A percentile compares a stretch with the other conserved stretches of the same genome.
phyloP scores from a whole-genome alignment of 2,888 invertebrate species.

The Sphaerophoria taeniata region DNA sequence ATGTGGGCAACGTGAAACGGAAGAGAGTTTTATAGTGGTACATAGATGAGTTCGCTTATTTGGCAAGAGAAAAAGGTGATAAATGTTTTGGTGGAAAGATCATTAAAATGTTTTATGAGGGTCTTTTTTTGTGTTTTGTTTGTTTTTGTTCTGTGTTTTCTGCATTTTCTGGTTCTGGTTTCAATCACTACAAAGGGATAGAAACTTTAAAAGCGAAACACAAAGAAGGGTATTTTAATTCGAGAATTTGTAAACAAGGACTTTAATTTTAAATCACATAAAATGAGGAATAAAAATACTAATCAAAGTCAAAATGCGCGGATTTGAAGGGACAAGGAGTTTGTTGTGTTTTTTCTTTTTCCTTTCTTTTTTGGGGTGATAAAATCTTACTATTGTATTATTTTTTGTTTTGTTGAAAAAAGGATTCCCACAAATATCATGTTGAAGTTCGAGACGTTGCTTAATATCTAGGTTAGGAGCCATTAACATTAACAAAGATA shows the following conservation, averaged over 20 bases:
- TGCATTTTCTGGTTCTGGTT: not conserved
- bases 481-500: not conserved
- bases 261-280: not conserved
- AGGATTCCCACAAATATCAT: too few relatives aligned
- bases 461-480: not conserved
- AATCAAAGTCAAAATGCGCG: not conserved
- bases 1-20: not conserved
- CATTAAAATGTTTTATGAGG: constrained; percentile 37
- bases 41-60: constrained; percentile 4
- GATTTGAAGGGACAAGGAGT: not conserved
- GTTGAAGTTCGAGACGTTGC: not conserved
- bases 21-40: not conserved
- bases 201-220: not conserved
- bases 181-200: not conserved
- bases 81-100: constrained; percentile 29
- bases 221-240: too few relatives aligned
- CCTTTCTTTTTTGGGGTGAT: constrained; percentile 5
- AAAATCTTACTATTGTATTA: too few relatives aligned
- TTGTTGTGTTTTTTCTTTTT: not conserved
- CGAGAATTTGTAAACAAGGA: not conserved
- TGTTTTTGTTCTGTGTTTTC: not conserved
- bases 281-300: not conserved
- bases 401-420: too few relatives aligned
- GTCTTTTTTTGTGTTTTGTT: constrained; percentile 8
- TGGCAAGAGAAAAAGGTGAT: constrained; percentile 56